Evolutionary conservation across 2,113 vertebrate species (phyloP).

Genomic region (Salvelinus sp.): DNA sequence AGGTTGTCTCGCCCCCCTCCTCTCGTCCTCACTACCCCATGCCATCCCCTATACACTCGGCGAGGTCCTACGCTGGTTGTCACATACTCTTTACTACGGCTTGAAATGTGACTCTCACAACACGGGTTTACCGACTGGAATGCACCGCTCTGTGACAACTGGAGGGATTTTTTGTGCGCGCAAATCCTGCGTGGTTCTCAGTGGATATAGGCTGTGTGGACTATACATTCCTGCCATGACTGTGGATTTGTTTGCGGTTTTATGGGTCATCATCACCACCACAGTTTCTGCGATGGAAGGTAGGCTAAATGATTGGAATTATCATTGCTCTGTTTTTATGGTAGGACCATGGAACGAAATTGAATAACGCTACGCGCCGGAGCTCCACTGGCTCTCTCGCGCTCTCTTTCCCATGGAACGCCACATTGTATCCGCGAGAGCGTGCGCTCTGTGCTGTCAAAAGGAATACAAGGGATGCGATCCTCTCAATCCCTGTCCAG

Average conservation of each 20-base stretch:
- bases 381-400: conserved; percentile 1
- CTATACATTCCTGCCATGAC: conserved; percentile 70
- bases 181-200: conserved; percentile 65
- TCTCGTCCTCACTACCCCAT: conserved; percentile 22
- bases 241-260: conserved; percentile 75
- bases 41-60: conserved; percentile 42
- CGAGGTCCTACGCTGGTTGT: conserved; percentile 56
- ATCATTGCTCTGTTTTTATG: conserved; percentile 20
- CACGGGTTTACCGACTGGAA: conserved; percentile 67
- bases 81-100: conserved; percentile 76
- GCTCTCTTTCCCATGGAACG: conserved; percentile 18
- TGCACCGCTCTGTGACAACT: conserved; percentile 64
- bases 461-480: conserved; percentile 25
- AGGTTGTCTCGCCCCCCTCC: conserved; percentile 38
- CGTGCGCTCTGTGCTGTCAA: conserved; percentile 22
- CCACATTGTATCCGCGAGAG: neutral
- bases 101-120: conserved; percentile 78
- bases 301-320: conserved; percentile 57
- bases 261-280: conserved; percentile 48
- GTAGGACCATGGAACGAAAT: neutral
- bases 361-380: neutral
- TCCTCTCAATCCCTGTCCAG: conserved; percentile 8
- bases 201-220: conserved; percentile 62
- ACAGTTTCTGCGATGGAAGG: conserved; percentile 78
- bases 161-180: conserved; percentile 62